Percentiles rank a stretch among this genome's conserved stretches.
phyloP scores from a whole-genome alignment of 2,113 vertebrate genomes.

The Takifugu flavidus region DNA sequence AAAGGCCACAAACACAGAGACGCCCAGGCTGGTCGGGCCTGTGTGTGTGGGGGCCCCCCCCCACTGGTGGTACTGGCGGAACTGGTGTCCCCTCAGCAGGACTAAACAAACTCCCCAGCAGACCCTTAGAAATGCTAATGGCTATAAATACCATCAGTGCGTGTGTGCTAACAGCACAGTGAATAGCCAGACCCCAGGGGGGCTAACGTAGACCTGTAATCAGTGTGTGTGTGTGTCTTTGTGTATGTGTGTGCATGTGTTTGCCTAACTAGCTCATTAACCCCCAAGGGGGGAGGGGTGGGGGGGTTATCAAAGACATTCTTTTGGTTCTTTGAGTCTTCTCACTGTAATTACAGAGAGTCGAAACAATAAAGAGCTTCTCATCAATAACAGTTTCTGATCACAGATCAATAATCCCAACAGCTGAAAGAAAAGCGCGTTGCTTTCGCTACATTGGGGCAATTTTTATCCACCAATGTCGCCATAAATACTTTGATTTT shows the following conservation, averaged over 20 bases:
- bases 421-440: too few relatives aligned
- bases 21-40: conserved; percentile 12
- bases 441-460: too few relatives aligned
- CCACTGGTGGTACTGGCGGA: background rate
- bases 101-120: conserved; percentile 64
- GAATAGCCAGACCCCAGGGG: conserved; percentile 55
- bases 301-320: conserved; percentile 70
- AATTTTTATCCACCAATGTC: too few relatives aligned
- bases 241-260: conserved; percentile 46
- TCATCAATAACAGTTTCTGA: background rate
- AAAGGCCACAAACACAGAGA: conserved; percentile 25
- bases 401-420: background rate
- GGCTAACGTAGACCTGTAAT: conserved; percentile 65
- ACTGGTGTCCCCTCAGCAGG: conserved; percentile 54
- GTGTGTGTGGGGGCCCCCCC: conserved; percentile 1
- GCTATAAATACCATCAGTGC: conserved; percentile 56
- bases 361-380: conserved; percentile 7
- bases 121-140: conserved; percentile 65
- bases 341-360: conserved; percentile 39
- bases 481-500: too few relatives aligned
- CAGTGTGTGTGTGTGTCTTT: conserved; percentile 31
- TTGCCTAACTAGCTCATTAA: conserved; percentile 59
- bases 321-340: conserved; percentile 58
- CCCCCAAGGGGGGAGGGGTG: conserved; percentile 27
- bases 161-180: conserved; percentile 34